Conservation (phyloP, 2,797 vertebrate species). For the Sebastes trivittatus region DNA sequence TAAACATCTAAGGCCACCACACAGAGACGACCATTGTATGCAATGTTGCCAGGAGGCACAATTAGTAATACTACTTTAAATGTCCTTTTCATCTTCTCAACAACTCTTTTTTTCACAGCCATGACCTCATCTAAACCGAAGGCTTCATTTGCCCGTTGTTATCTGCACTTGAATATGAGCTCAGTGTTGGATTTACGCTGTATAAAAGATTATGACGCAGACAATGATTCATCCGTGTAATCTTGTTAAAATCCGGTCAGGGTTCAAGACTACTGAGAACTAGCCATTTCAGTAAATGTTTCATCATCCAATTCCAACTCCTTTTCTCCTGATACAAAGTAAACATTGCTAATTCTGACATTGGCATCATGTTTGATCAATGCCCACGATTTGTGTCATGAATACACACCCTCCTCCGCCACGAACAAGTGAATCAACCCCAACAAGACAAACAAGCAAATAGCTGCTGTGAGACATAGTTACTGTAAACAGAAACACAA, state of each 20-base stretch:
- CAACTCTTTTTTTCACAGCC: neutral
- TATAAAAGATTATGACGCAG: neutral
- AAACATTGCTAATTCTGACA: neutral
- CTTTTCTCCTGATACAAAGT: neutral
- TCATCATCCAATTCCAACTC: neutral
- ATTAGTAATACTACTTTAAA: neutral
- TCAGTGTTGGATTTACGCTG: neutral
- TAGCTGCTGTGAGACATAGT: neutral
- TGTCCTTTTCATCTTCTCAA: neutral
- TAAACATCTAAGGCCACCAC: neutral
- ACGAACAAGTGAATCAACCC: slow-evolving; percentile 46
- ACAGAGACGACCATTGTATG: neutral
- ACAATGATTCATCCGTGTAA: neutral
- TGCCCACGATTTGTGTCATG: neutral
- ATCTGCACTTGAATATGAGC: neutral
- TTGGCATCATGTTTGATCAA: neutral
- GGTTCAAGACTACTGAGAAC: neutral
- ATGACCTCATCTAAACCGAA: neutral
- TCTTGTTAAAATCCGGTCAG: neutral
- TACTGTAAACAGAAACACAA: slow-evolving; percentile 21
- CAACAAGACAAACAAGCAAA: slow-evolving; percentile 31
- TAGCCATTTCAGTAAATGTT: neutral
- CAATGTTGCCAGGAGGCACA: slow-evolving; percentile 17
- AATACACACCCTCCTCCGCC: slow-evolving; percentile 7
- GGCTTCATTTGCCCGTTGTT: neutral